Evolutionary conservation across 1,140 invertebrate genomes (phyloP).

Genomic region (Samia ricini): DNA sequence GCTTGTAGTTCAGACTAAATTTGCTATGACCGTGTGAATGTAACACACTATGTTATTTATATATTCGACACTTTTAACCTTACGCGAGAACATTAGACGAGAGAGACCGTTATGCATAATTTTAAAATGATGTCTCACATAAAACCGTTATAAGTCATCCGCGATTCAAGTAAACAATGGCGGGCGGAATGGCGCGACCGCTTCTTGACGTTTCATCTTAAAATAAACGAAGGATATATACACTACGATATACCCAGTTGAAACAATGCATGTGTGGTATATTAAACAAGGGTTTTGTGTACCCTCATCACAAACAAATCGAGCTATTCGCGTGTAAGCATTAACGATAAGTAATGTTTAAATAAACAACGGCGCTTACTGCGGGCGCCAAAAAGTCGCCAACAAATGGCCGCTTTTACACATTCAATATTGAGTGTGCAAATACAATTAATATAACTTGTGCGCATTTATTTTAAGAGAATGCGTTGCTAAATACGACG

Average conservation of each 20-base stretch:
- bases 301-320: neutral
- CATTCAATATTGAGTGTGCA: neutral
- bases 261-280: neutral
- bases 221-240: neutral
- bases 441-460: neutral
- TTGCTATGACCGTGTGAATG: neutral
- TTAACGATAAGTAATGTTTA: neutral
- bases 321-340: neutral
- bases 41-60: neutral
- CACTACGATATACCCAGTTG: neutral
- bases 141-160: neutral
- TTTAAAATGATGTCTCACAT: constrained; percentile 14
- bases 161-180: neutral
- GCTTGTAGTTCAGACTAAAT: too few relatives aligned
- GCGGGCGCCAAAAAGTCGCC: neutral
- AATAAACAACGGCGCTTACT: neutral
- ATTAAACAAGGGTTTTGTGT: neutral
- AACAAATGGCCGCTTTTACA: neutral
- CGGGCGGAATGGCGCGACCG: neutral
- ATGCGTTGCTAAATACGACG: neutral
- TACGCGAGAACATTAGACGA: constrained; percentile 17
- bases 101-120: constrained; percentile 38
- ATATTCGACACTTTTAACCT: neutral
- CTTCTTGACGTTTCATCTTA: constrained; percentile 1
- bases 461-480: neutral